Evolutionary conservation across 1,140 invertebrate species (phyloP), one percentile per base, ranked within the genome.

Genomic region (Cherax destructor): DNA sequence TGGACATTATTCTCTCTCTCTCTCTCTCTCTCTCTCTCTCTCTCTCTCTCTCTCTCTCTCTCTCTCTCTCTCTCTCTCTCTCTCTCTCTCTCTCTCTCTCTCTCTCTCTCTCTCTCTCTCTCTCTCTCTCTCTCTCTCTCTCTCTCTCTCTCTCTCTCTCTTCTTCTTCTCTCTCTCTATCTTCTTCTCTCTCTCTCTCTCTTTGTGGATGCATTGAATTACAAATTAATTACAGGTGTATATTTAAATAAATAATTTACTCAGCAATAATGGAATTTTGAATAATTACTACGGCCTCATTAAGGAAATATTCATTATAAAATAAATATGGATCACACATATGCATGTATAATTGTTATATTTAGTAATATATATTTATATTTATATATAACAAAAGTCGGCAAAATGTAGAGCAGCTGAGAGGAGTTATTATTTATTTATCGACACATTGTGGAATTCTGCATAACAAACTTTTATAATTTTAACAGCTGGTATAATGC

Each of bases 21-120:
- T 41, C 30, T 41, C 30, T 41, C 30, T 41, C 30, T 41, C 30
- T 41, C 30, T 41, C 30, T 41, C 30, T 41, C 30, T 41, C 30
- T 41, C 30, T 41, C 30, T 76, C 72, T 76, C 10, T 76, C 3
- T 76, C 72, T 76, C 72, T 76, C 9, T 76, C 72, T 76, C 72
- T 76, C 72, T 76, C 72, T 76, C 72, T 76, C 72, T 76, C 72
- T 76, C 72, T 76, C 72, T 76, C 72, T 76, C 72, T 76, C 72
- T 76, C 72, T 76, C 72, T 76, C 72, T 76, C 72, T 76, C 72
- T 76, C 72, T 76, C 72, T 76, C 72, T 76, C 72, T 76, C 72
- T 76, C 72, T 76, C 72, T 76, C 72, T 76, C 72, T 76, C 72
- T 76, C 72, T 76, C 72, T 76, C 72, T 76, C 72, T 76, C 72